Percentiles rank a stretch among this genome's conserved stretches.
phyloP scores from a whole-genome alignment of 2,797 vertebrate genomes.

The Tapirus indicus region DNA sequence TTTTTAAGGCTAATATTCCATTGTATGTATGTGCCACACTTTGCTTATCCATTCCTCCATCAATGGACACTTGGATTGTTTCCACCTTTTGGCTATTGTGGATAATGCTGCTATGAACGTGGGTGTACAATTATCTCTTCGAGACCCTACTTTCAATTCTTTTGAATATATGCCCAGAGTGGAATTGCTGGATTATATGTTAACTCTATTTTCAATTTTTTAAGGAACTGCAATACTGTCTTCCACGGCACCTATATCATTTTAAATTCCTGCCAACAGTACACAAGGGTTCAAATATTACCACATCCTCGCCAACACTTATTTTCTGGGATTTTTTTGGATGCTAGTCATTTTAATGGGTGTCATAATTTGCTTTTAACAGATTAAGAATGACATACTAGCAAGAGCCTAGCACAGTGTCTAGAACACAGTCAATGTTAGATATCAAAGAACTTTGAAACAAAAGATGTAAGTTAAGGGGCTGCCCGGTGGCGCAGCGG shows the following conservation, averaged over 20 bases:
- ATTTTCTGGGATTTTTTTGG: not conserved
- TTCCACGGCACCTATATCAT: not conserved
- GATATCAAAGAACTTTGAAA: not conserved
- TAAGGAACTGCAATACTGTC: not conserved
- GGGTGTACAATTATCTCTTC: not conserved
- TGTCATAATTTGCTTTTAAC: slow-evolving; percentile 1
- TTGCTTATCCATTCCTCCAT: not conserved
- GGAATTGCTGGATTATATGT: not conserved
- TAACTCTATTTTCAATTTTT: not conserved
- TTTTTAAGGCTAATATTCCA: not conserved
- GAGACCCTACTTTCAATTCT: not conserved
- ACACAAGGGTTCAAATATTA: not conserved
- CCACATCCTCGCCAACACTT: not conserved
- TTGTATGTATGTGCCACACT: not conserved
- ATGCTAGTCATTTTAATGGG: not conserved
- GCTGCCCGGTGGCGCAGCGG: no score
- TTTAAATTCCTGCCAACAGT: not conserved
- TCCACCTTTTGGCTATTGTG: not conserved
- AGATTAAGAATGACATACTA: not conserved
- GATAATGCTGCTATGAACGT: not conserved
- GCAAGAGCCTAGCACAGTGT: not conserved
- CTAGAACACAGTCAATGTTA: not conserved
- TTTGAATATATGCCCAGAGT: not conserved
- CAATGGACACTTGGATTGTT: not conserved
- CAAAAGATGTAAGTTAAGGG: not conserved